phyloP scores from a whole-genome alignment of 2,113 vertebrate species.

The Ictalurus furcatus region DNA sequence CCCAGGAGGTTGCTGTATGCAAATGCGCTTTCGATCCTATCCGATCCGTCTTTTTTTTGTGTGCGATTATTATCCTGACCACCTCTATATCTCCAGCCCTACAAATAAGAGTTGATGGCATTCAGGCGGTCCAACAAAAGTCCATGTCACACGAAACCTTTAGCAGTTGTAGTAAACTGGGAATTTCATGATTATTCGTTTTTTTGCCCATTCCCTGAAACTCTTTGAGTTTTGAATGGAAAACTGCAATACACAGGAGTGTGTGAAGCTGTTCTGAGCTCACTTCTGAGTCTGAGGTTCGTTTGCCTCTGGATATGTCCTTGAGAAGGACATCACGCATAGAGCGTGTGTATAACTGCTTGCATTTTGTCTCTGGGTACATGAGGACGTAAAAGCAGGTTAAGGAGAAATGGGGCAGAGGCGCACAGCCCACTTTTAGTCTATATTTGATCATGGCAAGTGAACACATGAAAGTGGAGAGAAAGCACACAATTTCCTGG shows the following conservation, averaged over 20 bases:
- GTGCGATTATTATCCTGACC: background rate
- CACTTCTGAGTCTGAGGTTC: constrained; percentile 12
- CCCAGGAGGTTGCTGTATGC: background rate
- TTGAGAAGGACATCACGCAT: constrained; percentile 30
- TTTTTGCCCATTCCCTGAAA: background rate
- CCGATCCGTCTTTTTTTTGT: background rate
- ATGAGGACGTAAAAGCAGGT: constrained; percentile 30
- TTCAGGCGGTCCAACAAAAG: background rate
- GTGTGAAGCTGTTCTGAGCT: constrained; percentile 7
- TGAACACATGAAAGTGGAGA: background rate
- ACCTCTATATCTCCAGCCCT: background rate
- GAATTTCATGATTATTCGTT: too few relatives aligned
- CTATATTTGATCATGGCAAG: constrained; percentile 41
- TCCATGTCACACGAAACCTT: background rate
- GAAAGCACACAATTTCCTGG: background rate
- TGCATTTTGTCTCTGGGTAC: constrained; percentile 31
- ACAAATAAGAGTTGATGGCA: background rate
- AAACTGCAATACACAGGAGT: background rate
- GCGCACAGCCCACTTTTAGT: constrained; percentile 33
- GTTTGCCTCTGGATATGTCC: constrained; percentile 39
- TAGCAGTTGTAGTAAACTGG: background rate
- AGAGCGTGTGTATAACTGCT: background rate
- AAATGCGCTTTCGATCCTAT: background rate
- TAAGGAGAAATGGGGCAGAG: constrained; percentile 44
- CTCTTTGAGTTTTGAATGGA: background rate